These are phyloP conservation scores for Amitus sp. DNA, from an alignment of 2,888 invertebrate species.

Conservation along the genomic window DNA sequence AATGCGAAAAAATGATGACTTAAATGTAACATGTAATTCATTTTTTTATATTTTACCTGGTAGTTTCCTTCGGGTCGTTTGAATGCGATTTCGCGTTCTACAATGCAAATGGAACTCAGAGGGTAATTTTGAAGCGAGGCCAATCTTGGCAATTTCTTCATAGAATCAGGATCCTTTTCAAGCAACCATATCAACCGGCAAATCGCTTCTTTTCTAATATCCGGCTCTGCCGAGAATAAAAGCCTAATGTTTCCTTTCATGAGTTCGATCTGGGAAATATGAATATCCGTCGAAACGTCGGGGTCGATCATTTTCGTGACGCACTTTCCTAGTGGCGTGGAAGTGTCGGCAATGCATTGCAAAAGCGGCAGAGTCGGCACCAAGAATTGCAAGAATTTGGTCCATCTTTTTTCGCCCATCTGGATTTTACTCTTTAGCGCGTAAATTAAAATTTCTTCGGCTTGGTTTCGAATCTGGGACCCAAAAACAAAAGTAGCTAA, in stretches of 20 bases:
- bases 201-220: constrained; percentile 67
- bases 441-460: constrained; percentile 73
- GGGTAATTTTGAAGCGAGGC: constrained; percentile 66
- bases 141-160: constrained; percentile 66
- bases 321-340: constrained; percentile 69
- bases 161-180: constrained; percentile 64
- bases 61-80: constrained; percentile 56
- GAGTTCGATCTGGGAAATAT: constrained; percentile 69
- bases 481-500: constrained; percentile 45
- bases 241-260: constrained; percentile 68
- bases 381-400: constrained; percentile 70
- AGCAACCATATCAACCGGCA: constrained; percentile 68
- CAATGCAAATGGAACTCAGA: constrained; percentile 64
- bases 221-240: constrained; percentile 63
- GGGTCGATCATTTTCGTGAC: constrained; percentile 74
- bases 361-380: constrained; percentile 72
- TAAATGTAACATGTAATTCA: too few relatives aligned
- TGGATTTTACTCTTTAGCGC: constrained; percentile 74
- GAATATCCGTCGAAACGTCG: constrained; percentile 71
- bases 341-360: constrained; percentile 70
- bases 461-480: constrained; percentile 69
- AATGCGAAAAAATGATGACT: constrained; percentile 69
- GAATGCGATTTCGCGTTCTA: constrained; percentile 51
- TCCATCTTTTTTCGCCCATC: constrained; percentile 73
- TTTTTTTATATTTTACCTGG: constrained; percentile 55